phyloP scores from a whole-genome alignment of 2,113 vertebrate species.

The Xenopus tropicalis region DNA sequence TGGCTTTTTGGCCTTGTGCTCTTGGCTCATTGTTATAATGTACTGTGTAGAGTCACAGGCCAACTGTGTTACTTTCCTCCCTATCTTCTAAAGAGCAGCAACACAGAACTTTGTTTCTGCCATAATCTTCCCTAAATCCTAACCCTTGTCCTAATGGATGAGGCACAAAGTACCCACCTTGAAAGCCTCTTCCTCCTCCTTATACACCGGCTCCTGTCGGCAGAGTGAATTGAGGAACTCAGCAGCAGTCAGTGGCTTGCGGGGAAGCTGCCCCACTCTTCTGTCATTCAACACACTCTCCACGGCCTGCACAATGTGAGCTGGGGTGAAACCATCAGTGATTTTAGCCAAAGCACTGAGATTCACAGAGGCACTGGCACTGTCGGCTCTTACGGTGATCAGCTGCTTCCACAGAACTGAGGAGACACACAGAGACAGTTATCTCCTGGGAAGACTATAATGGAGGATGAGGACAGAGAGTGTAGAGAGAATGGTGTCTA shows the following conservation, averaged over 20 bases:
- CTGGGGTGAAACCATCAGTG: conserved; percentile 77
- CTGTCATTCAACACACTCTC: conserved; percentile 60
- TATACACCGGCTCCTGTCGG: conserved; percentile 68
- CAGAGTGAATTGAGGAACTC: conserved; percentile 69
- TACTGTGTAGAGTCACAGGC: no score
- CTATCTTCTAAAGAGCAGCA: no score
- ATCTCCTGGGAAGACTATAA: background rate
- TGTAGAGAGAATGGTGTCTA: background rate
- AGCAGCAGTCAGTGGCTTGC: conserved; percentile 57
- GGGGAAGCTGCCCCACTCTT: conserved; percentile 58
- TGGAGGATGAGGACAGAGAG: no score
- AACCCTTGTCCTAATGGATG: no score
- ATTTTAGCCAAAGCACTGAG: conserved; percentile 71
- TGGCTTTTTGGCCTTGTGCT: no score
- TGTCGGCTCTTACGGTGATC: conserved; percentile 57
- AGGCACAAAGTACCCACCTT: conserved; percentile 60
- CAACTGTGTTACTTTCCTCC: no score
- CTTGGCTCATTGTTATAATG: no score
- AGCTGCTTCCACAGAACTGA: conserved; percentile 67
- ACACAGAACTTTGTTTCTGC: no score
- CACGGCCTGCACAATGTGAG: conserved; percentile 57
- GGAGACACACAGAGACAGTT: background rate
- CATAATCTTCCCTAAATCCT: no score
- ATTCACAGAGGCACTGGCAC: conserved; percentile 55
- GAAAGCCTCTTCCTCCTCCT: conserved; percentile 73